phyloP scores from a whole-genome alignment of 2,888 invertebrate species.

The Lapara coniferarum region DNA sequence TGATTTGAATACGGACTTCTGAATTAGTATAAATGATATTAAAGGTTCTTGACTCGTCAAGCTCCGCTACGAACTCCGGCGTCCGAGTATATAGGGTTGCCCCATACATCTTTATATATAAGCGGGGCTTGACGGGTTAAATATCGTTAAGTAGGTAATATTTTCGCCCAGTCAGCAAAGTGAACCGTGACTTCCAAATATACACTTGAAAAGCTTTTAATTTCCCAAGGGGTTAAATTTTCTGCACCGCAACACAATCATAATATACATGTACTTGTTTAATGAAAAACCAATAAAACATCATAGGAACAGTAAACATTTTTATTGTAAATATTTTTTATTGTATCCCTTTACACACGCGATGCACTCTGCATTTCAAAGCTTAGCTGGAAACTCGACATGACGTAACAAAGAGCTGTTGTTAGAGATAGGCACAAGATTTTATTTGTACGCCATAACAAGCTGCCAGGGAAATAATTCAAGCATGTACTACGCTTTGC shows the following conservation, averaged over 20 bases:
- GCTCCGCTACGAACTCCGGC: no score
- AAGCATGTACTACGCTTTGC: conserved; percentile 56
- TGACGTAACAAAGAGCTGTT: conserved; percentile 37
- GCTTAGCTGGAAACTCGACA: conserved; percentile 59
- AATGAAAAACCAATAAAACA: conserved; percentile 58
- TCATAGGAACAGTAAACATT: conserved; percentile 79
- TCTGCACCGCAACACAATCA: no score
- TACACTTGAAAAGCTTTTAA: no score
- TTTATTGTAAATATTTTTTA: conserved; percentile 83
- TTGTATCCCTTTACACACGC: conserved; percentile 78
- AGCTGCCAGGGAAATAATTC: conserved; percentile 64
- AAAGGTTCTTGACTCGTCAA: no score
- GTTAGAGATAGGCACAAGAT: conserved; percentile 48
- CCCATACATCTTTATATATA: no score
- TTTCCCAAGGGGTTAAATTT: no score
- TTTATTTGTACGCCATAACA: conserved; percentile 51
- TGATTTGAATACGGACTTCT: neutral
- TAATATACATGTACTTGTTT: neutral
- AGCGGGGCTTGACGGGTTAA: no score
- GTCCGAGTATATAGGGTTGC: no score
- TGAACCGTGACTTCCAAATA: no score
- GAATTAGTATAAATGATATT: neutral
- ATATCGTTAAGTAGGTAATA: no score
- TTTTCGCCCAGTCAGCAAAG: neutral
- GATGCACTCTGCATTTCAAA: conserved; percentile 67